Base-by-base conservation (phyloP, 2,113 vertebrate species). In the Percina caprodes region DNA sequence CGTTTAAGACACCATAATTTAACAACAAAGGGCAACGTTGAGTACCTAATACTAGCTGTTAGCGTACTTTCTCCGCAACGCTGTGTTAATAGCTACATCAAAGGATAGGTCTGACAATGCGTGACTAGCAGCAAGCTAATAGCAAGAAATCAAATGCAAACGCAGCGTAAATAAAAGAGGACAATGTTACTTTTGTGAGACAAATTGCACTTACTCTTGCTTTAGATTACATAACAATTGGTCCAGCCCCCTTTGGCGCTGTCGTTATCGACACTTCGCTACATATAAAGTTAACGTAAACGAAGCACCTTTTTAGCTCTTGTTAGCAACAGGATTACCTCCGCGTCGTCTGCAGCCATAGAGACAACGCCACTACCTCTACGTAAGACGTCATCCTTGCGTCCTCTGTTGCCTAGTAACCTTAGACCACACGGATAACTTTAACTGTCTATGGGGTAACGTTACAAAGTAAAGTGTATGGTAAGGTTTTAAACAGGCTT, bases 291-390 rank as follows among this genome's bases (percentile, higher is more conserved):
- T 13, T 18, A 55, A 69, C 2, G 18, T 23, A 23, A 69, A 62
- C 6, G 15, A 30, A 54, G 60, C 69, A 21, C 62, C 65, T 54
- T 35, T n/a, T 6, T 56, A 58, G 49, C 14, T 79, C 26, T 19
- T 6, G 19, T 63, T 78, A 79, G 71, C 73, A 72, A 63, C 10
- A 26, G 55, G 70, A 85, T 92, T 90, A 90, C 84, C 87, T 86
- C 46, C 42, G 94, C 94, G 91, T 95, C 93, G 75, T 79, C 87
- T 72, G 93, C 92, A 95, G 89, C 94, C 94, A 96, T 95, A 94
- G 93, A 93, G 89, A 95, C 94, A 58, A 79, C 81, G 71, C 33
- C 77, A 26, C 9, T 42, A 42, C 19, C 45, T 46, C 18, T 79
- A 61, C 82, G 87, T 83, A 5, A 0, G n/a, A 79, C 93, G 92